Conservation (phyloP, 2,797 vertebrate species). For the Florisuga fusca region DNA sequence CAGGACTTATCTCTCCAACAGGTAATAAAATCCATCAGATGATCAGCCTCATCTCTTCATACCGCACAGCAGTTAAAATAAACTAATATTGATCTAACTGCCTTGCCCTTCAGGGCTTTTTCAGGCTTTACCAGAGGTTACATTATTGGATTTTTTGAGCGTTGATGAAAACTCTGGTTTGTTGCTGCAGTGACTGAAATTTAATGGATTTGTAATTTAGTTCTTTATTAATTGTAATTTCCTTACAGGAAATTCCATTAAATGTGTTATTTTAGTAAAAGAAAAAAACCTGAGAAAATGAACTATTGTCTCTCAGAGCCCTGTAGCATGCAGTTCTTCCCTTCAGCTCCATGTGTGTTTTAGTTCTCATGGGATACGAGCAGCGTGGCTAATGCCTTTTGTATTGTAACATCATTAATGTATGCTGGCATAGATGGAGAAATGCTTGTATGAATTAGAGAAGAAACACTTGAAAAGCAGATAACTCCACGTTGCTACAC, state of each 20-base stretch:
- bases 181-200: constrained; percentile 63
- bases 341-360: constrained; percentile 29
- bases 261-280: constrained; percentile 52
- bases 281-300: background rate
- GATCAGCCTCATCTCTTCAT: constrained; percentile 67
- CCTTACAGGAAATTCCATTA: constrained; percentile 68
- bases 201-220: constrained; percentile 69
- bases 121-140: constrained; percentile 82
- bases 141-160: constrained; percentile 81
- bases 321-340: background rate
- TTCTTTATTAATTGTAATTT: constrained; percentile 75
- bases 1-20: constrained; percentile 91
- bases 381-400: constrained; percentile 28
- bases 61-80: constrained; percentile 78
- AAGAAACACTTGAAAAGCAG: constrained; percentile 21
- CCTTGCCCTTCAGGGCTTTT: constrained; percentile 83
- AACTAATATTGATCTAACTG: constrained; percentile 84
- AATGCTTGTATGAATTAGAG: background rate
- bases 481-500: background rate
- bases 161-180: constrained; percentile 67
- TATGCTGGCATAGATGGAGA: constrained; percentile 26
- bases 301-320: constrained; percentile 1
- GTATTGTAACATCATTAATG: constrained; percentile 43
- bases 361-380: constrained; percentile 37
- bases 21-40: constrained; percentile 83